Evolutionary conservation across 2,888 invertebrate genomes (phyloP), one percentile per base, ranked within the genome.

Genomic region (Rhodophaea formosa): DNA sequence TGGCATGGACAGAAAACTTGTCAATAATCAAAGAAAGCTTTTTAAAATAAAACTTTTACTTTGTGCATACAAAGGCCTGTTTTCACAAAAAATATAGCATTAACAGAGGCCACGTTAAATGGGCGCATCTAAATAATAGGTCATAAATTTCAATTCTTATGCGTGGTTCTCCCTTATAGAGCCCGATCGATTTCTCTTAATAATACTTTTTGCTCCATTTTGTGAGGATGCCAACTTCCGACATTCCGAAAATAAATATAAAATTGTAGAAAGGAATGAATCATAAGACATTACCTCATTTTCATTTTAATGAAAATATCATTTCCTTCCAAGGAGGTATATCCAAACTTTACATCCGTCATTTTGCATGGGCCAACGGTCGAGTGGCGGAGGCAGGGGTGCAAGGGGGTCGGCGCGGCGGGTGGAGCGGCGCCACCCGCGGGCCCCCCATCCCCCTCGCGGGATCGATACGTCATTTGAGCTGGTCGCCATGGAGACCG

Each of bases 401-500:
- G 81, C 79, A 71, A 76, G 85, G 82, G 84, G 82, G 80, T 72
- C 75, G 76, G 77, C 68, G 78, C 79, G 82, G 81, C 86, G 84
- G 87, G 88, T 83, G 87, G 85, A 86, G 88, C 79, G 86, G 86
- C 84, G 84, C 87, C 88, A 84, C 86, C 87, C 86, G 82, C 82
- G 82, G 72, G 70, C 75, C 77, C 84, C 79, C 75, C 69, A 67
- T 63, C 80, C 85, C 82, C 86, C 84, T 70, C 86, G 88, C 85
- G 88, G 90, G 90, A 90, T 90, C 90, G 89, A 91, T 91, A 91
- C 91, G 91, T 91, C 91, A 91, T 91, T 91, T 88, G 89, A 90
- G 90, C 88, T 82, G 90, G 91, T 92, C 86, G 86, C 90, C 91
- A 91, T 91, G 91, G 90, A 89, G 84, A 91, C 91, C 90, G 90